Evolutionary conservation across 1,140 invertebrate species (phyloP), one percentile per base, ranked within the genome.

Genomic region (Neodiprion pinetum): DNA sequence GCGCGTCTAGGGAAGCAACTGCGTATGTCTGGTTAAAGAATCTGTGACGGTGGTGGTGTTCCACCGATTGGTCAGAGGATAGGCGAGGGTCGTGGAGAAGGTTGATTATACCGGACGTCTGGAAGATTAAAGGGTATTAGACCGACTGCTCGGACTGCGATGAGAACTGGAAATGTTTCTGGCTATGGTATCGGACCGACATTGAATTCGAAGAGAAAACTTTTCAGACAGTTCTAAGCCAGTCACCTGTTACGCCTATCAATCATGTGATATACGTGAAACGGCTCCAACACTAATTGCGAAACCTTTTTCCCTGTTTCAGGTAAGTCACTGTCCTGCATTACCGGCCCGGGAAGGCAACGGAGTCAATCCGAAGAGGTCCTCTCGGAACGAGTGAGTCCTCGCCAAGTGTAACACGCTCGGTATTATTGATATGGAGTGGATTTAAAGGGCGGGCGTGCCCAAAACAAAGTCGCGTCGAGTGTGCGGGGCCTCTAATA

Each of bases 401-500:
- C 28, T 40, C 28, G 28, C 2, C 28, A 40, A 40, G 28, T 40
- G 28, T 5, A 40, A 40, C 28, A 40, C 28, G 28, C 28, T 40
- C 28, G 28, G 28, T 40, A 40, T 40, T 40, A 40, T 40, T 40
- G 28, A 40, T 40, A 40, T 5, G 28, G 28, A 40, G 28, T 40
- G 28, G 28, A 40, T 40, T 40, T 40, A 40, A 40, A 40, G 28
- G 28, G 28, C 28, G 28, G 28, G 28, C 28, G 28, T 40, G 28
- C 5, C 28, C 28, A 40, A 40, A 40, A 40, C 28, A 40, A 40
- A 40, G 28, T 40, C 28, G 28, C 28, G 28, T 40, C 28, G 1
- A 40, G 28, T 40, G 28, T 40, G 28, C 11, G 53, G 53, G 53
- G 53, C n/a, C n/a, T 21, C 68, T 69, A 81, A 76, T 74, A 76